Conservation (phyloP, 2,888 invertebrate species). For the Sarcophaga rosellei region DNA sequence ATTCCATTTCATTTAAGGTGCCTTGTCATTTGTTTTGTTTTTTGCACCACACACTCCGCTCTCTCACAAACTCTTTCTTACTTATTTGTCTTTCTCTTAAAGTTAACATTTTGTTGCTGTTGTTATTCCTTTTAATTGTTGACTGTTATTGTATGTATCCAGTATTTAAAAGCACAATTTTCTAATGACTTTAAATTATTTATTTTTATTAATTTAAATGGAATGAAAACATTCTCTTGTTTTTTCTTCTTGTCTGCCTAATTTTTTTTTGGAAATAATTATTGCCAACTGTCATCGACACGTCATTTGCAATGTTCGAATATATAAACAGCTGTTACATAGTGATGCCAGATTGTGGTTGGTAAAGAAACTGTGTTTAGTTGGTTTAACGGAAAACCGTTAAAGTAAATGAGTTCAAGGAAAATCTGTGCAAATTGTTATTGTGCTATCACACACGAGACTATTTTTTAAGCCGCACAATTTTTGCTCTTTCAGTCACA, state of each 20-base stretch:
- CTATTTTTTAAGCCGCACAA: too few relatives aligned
- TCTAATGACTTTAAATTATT: not conserved
- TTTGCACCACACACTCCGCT: not conserved
- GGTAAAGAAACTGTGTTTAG: constrained; percentile 3
- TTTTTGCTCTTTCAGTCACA: too few relatives aligned
- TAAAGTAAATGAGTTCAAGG: too few relatives aligned
- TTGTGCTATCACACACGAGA: too few relatives aligned
- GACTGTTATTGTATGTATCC: not conserved
- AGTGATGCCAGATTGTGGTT: constrained; percentile 21
- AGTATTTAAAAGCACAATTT: not conserved
- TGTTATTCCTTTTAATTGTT: constrained; percentile 1
- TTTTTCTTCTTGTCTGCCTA: too few relatives aligned
- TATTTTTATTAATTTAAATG: constrained; percentile 54
- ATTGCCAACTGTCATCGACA: constrained; percentile 61
- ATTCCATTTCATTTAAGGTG: not conserved
- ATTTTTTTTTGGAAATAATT: constrained; percentile 35
- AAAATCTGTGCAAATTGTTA: too few relatives aligned
- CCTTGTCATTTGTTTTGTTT: not conserved
- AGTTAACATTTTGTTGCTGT: constrained; percentile 84
- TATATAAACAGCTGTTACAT: constrained; percentile 58
- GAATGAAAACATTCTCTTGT: constrained; percentile 63
- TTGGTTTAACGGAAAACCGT: not conserved
- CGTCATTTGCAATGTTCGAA: constrained; percentile 61
- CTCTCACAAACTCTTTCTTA: constrained; percentile 74
- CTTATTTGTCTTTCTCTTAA: constrained; percentile 88